These are phyloP conservation scores for Sebastes itinus DNA, from an alignment of 2,797 vertebrate species.

Conservation along the genomic window DNA sequence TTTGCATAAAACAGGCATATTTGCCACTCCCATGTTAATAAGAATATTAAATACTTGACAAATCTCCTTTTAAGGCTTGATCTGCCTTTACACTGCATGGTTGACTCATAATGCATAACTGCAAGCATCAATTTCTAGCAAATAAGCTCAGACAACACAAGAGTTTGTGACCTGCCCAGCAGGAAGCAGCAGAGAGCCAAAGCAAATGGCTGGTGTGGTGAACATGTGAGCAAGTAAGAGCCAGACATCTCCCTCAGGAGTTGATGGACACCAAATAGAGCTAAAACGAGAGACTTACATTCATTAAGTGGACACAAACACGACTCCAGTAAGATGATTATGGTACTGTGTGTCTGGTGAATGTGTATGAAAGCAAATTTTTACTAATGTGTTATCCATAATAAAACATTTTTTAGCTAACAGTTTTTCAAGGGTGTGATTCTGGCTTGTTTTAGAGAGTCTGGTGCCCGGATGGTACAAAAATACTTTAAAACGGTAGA, in stretches of 20 bases:
- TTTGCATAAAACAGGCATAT: too few species aligned
- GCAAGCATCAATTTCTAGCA: neutral
- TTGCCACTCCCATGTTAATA: too few species aligned
- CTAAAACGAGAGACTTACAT: neutral
- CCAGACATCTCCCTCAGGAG: neutral
- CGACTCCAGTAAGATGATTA: neutral
- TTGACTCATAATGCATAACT: neutral
- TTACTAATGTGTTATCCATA: neutral
- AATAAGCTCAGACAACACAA: neutral
- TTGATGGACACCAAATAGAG: neutral
- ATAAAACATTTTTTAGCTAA: neutral
- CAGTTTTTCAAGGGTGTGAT: neutral
- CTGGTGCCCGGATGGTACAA: neutral
- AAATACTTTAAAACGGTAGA: neutral
- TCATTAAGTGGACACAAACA: neutral
- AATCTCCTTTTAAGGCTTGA: too few species aligned
- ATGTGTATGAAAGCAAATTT: neutral
- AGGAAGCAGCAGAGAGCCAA: constrained; percentile 11
- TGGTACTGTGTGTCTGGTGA: neutral
- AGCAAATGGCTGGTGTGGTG: neutral
- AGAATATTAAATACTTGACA: too few species aligned
- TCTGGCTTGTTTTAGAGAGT: neutral
- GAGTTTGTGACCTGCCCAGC: neutral
- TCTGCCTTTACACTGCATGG: neutral
- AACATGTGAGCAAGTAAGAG: neutral